Base-by-base conservation (phyloP, 2,888 invertebrate species). In the Drosophila planitibia region DNA sequence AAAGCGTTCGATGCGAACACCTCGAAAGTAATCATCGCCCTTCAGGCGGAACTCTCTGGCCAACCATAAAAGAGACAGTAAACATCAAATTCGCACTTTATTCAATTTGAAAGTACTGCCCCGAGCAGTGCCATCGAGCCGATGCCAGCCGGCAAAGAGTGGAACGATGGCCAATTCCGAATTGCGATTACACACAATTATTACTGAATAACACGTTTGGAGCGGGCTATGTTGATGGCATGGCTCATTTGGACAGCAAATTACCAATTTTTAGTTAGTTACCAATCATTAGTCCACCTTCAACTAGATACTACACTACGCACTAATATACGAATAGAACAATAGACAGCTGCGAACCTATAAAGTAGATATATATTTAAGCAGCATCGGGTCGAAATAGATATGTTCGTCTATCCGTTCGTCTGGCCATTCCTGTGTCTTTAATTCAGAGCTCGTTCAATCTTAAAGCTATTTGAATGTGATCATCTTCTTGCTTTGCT, bases 71-170 rank as follows among this genome's bases (percentile, higher is more conserved):
- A 64, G 51, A 65, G 54, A 66, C 70, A 68, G 54, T 28, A 59
- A 69, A 64, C 74, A 76, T 73, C 54, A 81, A 86, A 76, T 81
- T 85, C 71, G 79, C 83, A 86, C 79, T 74, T 74, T 70, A 75
- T 77, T 73, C 70, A 78, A 66, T 59, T 62, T 41, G 47, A 53
- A 73, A 65, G 65, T 33, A 35, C 25, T 51, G 64, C 55, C 47
- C 53, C 32, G 32, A 53, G 49, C 30, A 47, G 59, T 19, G 54
- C 19, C 19, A 4, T 19, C n/a, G n/a, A 10, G 4, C n/a, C 10
- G 14, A 0, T 35, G 35, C 35, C 37, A 3, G 0, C 19, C 28
- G 44, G 28, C 12, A 30, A 62, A 33, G 16, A 41, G 41, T 39
- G 16, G 49, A 47, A 33, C 14, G 28, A 2, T 47, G 25, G 33